phyloP scores from a whole-genome alignment of 2,797 vertebrate genomes.

The Vireo griseus region DNA sequence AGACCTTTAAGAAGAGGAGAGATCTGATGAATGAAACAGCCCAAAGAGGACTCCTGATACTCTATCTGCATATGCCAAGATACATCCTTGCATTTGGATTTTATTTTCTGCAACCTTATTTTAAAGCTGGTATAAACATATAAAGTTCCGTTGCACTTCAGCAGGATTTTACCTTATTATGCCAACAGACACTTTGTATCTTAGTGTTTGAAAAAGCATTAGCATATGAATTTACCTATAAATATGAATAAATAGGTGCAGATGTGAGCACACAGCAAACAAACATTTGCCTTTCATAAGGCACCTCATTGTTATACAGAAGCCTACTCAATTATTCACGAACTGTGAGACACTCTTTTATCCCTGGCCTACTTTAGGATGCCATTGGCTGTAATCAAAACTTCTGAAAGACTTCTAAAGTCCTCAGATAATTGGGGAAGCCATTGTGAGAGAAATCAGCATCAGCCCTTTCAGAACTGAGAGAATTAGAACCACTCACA shows the following conservation, averaged over 20 bases:
- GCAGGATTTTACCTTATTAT: background rate
- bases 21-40: background rate
- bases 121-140: background rate
- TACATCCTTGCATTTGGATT: background rate
- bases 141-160: background rate
- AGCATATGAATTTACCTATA: constrained; percentile 53
- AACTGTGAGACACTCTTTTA: constrained; percentile 52
- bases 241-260: constrained; percentile 62
- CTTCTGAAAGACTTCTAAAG: constrained; percentile 47
- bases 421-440: constrained; percentile 28
- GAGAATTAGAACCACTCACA: background rate
- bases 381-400: constrained; percentile 51
- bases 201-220: constrained; percentile 15
- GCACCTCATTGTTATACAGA: constrained; percentile 52
- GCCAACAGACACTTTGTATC: background rate
- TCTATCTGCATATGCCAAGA: background rate
- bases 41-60: background rate
- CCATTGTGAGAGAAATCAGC: background rate
- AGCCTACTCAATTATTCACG: constrained; percentile 59
- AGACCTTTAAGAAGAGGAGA: background rate
- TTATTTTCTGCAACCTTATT: background rate
- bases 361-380: constrained; percentile 61
- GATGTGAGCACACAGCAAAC: constrained; percentile 40
- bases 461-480: background rate
- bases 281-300: constrained; percentile 64